phyloP scores from a whole-genome alignment of 35 echinoderm and acorn worm species.

The Chiridota heheva region DNA sequence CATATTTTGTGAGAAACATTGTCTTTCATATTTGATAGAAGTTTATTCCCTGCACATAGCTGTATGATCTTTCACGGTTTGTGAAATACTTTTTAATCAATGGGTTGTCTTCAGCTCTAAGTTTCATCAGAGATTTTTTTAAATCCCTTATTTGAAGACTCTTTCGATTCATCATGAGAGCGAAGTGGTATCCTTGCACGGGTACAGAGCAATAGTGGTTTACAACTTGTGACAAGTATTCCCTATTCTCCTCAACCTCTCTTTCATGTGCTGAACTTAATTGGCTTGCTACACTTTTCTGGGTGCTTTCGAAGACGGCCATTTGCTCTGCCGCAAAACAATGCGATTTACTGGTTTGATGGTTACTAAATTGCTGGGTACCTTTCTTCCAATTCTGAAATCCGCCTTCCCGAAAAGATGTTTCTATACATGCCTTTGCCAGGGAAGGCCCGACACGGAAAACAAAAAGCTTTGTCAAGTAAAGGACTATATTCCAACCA shows the following conservation, averaged over 20 bases:
- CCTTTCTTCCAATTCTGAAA: too few relatives aligned
- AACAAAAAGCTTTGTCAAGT: too few relatives aligned
- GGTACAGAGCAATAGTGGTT: slow-evolving; percentile 16
- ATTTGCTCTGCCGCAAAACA: too few relatives aligned
- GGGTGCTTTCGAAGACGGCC: neutral
- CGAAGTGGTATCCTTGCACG: slow-evolving; percentile 30
- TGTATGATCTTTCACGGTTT: slow-evolving; percentile 20
- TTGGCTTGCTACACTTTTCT: slow-evolving; percentile 30
- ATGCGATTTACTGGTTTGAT: too few relatives aligned
- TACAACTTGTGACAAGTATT: slow-evolving; percentile 22
- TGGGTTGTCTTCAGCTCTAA: neutral
- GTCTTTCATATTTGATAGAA: slow-evolving; percentile 35
- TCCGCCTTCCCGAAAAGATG: too few relatives aligned
- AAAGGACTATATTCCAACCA: too few relatives aligned
- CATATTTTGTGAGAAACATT: neutral
- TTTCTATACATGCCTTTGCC: too few relatives aligned
- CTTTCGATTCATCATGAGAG: slow-evolving; percentile 17
- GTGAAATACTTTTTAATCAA: slow-evolving; percentile 9
- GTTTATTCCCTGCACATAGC: slow-evolving; percentile 22
- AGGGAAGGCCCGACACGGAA: too few relatives aligned
- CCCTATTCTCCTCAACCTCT: slow-evolving; percentile 18
- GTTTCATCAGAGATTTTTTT: slow-evolving; percentile 18
- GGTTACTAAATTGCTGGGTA: too few relatives aligned
- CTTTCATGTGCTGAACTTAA: slow-evolving; percentile 21
- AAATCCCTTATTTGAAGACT: slow-evolving; percentile 29